Base-by-base conservation (phyloP, 1,140 invertebrate species). In the Aleiodes sp. region DNA sequence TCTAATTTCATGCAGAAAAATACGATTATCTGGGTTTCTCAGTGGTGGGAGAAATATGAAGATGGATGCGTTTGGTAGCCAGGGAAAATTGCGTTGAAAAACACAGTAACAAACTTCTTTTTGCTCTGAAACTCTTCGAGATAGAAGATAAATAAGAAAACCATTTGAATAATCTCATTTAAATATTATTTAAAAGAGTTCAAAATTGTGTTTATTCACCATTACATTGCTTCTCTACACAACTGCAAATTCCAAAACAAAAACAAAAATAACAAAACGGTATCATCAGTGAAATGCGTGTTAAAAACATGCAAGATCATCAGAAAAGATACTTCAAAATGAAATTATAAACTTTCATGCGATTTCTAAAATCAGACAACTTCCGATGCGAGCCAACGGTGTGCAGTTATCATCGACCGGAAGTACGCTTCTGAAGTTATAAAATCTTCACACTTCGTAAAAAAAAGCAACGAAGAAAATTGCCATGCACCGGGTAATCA, bases 321-420 rank as follows among this genome's bases (percentile, higher is more conserved):
- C 52, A 26, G 4, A 7, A 59, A 12, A 33, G 33, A 67, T 46
- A 61, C 4, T 35, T 59, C 14, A 19, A 26, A n/a, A 63, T 24
- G 35, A 56, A 46, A 69, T 46, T 62, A 39, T 43, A 62, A 46
- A 68, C 66, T 72, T 72, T 68, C 66, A 59, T 68, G 35, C 65
- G 65, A 72, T 72, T 72, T 72, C 70, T 72, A 72, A 72, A 72
- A 56, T 56, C 24, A 2, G 12, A 28, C 52, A 33, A 72, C 61
- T 65, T 72, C 70, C 70, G 66, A 72, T 26, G 52, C n/a, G 41
- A 46, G 4, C n/a, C 41, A 46, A 46, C 41, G 2, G 19, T 46
- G 41, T 46, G 41, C 6, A 56, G 19, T 56, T 56, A 56, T 56
- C 19, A 56, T 56, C 1, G 24, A 28, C 52, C 52, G 52, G 52